Evolutionary conservation across 1,140 invertebrate genomes (phyloP).

Genomic region (Diabrotica virgifera): DNA sequence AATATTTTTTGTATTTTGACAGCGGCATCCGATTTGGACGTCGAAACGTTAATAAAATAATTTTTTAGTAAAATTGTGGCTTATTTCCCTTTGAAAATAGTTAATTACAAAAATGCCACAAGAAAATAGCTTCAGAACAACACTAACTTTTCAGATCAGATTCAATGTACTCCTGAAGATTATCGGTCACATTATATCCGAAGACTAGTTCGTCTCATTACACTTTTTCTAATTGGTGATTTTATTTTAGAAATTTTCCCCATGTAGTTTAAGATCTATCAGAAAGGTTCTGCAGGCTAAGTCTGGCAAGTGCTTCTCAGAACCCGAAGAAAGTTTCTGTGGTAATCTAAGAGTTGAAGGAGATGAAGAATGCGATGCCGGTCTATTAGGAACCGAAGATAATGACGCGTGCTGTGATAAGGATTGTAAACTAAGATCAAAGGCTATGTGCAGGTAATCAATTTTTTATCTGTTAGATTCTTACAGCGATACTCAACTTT

Average conservation of each 20-base stretch:
- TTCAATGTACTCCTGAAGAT: no score
- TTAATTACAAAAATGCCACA: no score
- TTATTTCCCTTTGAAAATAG: no score
- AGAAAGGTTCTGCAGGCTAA: constrained; percentile 89
- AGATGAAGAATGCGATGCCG: constrained; percentile 92
- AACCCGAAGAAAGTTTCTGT: constrained; percentile 92
- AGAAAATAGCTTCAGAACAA: no score
- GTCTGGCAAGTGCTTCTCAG: constrained; percentile 87
- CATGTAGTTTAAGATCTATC: constrained; percentile 89
- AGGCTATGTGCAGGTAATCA: constrained; percentile 76
- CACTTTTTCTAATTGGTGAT: background rate
- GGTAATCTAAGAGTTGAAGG: constrained; percentile 91
- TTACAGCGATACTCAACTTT: no score
- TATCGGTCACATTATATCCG: no score
- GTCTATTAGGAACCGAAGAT: constrained; percentile 86
- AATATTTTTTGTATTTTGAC: no score
- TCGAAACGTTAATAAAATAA: no score
- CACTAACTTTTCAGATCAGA: no score
- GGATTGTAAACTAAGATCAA: constrained; percentile 82
- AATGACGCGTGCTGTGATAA: constrained; percentile 91
- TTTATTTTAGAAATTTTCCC: constrained; percentile 78
- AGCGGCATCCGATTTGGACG: no score
- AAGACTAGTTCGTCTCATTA: background rate
- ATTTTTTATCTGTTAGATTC: background rate
- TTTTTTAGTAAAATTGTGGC: no score